Base-by-base conservation (phyloP, 2,113 vertebrate genomes). In the Nothobranchius furzeri region DNA sequence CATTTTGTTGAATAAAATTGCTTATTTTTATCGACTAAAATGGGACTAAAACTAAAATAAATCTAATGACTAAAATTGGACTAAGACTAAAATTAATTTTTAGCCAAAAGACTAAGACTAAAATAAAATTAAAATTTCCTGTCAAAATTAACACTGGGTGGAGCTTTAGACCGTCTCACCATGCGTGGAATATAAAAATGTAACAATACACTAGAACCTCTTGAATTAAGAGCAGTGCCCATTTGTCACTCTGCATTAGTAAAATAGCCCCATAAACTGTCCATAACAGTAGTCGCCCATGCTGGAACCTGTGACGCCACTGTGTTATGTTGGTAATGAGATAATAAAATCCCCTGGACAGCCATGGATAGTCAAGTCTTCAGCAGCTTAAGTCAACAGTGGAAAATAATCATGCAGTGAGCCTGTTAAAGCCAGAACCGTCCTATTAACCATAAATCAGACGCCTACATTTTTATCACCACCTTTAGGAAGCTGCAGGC, bases 371-470 rank as follows among this genome's bases (percentile, higher is more conserved):
- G 25, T 30, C 69, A 36, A 36, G 46, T 6, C 24, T 8, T 47
- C 25, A 48, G 0, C 50, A 68, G 8, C 36, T 60, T 0, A 59
- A 56, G 45, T 50, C 71, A 68, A 11, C 65, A 45, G 57, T 50
- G 57, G 7, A 57, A 76, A 77, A 64, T n/a, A 25, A 37, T 62
- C 14, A 65, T 14, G 15, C 14, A 42, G 20, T 56, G 43, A 58
- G 6, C 36, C 36, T 17, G n/a, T n/a, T n/a, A n/a, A n/a, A n/a
- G n/a, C n/a, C n/a, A n/a, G 17, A 15, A 40, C n/a, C 49, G 54
- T 80, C 56, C 57, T 70, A 47, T 70, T 73, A 58, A 63, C 43
- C 2, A 25, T 47, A 37, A 65, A 74, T 52, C 36, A 76, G 2
- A 25, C 36, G 40, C 9, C 49, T 42, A 24, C 58, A 58, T 42